Evolutionary conservation across 2,888 invertebrate genomes (phyloP), one percentile per base, ranked within the genome.

Genomic region (Acleris cristana): DNA sequence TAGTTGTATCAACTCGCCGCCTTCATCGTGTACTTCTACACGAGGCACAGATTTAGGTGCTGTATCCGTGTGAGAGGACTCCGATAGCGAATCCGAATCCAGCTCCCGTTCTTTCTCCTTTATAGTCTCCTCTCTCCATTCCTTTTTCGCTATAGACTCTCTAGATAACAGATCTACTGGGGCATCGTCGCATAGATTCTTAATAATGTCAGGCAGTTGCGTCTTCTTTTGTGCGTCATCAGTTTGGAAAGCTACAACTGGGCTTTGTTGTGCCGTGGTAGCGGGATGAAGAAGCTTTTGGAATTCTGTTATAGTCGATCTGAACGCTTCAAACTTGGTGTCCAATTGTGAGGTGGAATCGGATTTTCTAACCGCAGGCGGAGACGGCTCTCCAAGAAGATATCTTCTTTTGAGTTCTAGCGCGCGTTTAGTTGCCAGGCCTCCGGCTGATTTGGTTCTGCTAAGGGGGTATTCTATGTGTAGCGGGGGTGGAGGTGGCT

Each of bases 341-440:
- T 98, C 97, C 49, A 98, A 93, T 70, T 96, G 96, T 0, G 97
- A 96, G 7, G 97, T 96, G 64, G 97, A 97, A 63, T 96, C 97
- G 0, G 97, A 97, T 80, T 97, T 96, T 74, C 96, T 94, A 26
- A 97, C 96, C 26, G 95, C 94, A 45, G 96, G 95, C 0, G 95
- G 94, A 6, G 93, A 94, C 0, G 94, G 93, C 72, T 96, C 96
- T 0, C 97, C 97, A 14, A 97, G 92, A 19, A 98, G 90, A 86
- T 97, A 98, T 70, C 95, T 95, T 79, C 97, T 96, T 82, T 98
- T 98, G 54, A 98, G 93, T 88, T 98, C 97, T 61, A 98, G 89
- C 19, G 97, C 97, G 65, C 97, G 95, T 86, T 97, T 97, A 18
- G 97, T 96, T 14, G 97, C 97, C 65, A 98, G 95, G 21, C 97